These are phyloP conservation scores for Omphaloscelis lunosa DNA, from an alignment of 2,888 invertebrate genomes.

Conservation along the genomic window DNA sequence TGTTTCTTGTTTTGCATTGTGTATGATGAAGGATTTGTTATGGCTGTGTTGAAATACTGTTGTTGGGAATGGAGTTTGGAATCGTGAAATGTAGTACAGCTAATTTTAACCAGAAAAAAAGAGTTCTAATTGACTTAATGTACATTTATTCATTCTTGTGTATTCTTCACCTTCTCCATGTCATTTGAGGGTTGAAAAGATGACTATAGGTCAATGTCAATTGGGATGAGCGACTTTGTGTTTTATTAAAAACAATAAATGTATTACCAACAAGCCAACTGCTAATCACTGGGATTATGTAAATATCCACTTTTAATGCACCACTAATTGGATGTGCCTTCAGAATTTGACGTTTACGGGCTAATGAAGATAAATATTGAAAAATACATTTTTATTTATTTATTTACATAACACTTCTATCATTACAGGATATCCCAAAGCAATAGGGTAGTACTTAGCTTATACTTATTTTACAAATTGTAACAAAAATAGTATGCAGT, in stretches of 20 bases:
- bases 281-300: not conserved
- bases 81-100: slow-evolving; percentile 6
- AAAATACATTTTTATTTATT: no score
- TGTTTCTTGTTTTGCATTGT: slow-evolving; percentile 62
- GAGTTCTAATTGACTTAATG: not conserved
- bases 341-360: no score
- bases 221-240: not conserved
- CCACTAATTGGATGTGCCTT: no score
- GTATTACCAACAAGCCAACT: not conserved
- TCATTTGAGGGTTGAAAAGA: no score
- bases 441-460: no score
- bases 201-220: no score
- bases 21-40: slow-evolving; percentile 56
- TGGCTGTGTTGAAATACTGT: slow-evolving; percentile 42
- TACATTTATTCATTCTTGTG: no score
- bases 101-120: not conserved
- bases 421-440: no score
- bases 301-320: not conserved
- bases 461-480: no score
- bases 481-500: no score
- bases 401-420: no score
- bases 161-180: no score
- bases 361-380: not conserved
- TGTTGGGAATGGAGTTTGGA: slow-evolving; percentile 44
- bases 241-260: not conserved